Percentiles rank a stretch among this genome's conserved stretches.
Evolutionary conservation across 2,888 invertebrate species (phyloP).

Genomic region (Eupeodes luniger): DNA sequence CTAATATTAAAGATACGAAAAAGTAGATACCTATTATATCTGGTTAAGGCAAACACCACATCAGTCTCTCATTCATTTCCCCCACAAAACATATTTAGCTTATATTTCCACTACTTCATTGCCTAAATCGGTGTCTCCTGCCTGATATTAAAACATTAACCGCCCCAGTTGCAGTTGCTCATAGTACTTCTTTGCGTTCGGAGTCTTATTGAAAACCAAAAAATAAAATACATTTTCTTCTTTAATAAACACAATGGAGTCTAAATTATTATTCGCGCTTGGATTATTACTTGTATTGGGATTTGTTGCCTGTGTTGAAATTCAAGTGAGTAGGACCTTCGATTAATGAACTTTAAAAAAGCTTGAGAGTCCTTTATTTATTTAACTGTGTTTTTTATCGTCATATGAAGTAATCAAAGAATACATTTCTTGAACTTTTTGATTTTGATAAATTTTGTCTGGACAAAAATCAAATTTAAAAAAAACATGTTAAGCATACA

Average conservation of each 20-base stretch:
- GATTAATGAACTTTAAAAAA: no score
- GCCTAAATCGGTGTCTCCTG: constrained; percentile 35
- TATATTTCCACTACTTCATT: constrained; percentile 54
- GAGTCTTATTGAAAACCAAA: constrained; percentile 29
- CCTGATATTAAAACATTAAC: constrained; percentile 43
- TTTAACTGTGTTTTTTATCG: no score
- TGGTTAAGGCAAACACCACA: not conserved
- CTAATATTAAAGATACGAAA: not conserved
- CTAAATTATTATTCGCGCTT: constrained; percentile 32
- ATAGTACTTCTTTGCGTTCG: constrained; percentile 57
- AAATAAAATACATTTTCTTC: not conserved
- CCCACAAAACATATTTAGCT: constrained; percentile 20
- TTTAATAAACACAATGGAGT: constrained; percentile 41
- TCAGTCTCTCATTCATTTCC: constrained; percentile 23
- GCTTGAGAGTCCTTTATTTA: no score
- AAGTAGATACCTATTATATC: not conserved
- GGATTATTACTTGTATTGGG: constrained; percentile 54
- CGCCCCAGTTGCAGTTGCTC: constrained; percentile 49
- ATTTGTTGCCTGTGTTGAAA: constrained; percentile 48
- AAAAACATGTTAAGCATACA: no score
- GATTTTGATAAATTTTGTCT: no score
- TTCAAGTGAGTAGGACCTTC: constrained; percentile 52
- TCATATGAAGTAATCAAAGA: no score
- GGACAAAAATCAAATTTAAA: no score
- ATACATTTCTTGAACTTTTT: no score